These are phyloP conservation scores for Hypocryptadius cinnamomeus DNA, from an alignment of 2,113 vertebrate genomes.

Conservation along the genomic window DNA sequence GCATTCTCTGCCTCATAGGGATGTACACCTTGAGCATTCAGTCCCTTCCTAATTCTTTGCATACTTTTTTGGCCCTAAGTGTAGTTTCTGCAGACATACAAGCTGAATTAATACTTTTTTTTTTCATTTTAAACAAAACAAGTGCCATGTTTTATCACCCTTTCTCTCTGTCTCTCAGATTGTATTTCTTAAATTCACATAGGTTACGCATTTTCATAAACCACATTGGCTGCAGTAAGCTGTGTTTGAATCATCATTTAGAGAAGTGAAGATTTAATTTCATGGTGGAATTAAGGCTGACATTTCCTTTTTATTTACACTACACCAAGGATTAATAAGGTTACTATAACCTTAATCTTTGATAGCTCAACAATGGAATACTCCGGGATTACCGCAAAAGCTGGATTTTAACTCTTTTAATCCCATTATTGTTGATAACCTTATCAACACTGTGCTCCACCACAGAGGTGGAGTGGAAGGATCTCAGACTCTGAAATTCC, in stretches of 20 bases:
- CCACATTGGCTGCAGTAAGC: neutral
- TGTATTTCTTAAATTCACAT: neutral
- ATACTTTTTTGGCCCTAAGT: neutral
- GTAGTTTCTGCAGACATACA: neutral
- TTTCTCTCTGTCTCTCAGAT: neutral
- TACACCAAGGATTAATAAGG: constrained; percentile 66
- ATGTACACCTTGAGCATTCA: neutral
- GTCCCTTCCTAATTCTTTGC: neutral
- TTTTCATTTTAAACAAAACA: neutral
- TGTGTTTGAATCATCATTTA: constrained; percentile 38
- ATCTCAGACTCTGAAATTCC: neutral
- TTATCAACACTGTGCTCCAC: neutral
- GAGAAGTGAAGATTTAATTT: constrained; percentile 60
- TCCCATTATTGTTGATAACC: constrained; percentile 52
- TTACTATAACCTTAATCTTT: constrained; percentile 67
- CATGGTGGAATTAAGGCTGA: constrained; percentile 59
- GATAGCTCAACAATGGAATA: constrained; percentile 42
- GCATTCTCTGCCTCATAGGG: neutral
- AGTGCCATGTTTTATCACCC: neutral
- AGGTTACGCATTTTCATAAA: neutral
- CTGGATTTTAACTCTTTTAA: constrained; percentile 68
- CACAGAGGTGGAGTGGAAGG: neutral
- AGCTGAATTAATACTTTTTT: neutral
- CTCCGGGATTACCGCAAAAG: constrained; percentile 41
- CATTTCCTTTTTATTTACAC: constrained; percentile 65